phyloP scores from a whole-genome alignment of 2,888 invertebrate species.

The Pyrrhosoma nymphula region DNA sequence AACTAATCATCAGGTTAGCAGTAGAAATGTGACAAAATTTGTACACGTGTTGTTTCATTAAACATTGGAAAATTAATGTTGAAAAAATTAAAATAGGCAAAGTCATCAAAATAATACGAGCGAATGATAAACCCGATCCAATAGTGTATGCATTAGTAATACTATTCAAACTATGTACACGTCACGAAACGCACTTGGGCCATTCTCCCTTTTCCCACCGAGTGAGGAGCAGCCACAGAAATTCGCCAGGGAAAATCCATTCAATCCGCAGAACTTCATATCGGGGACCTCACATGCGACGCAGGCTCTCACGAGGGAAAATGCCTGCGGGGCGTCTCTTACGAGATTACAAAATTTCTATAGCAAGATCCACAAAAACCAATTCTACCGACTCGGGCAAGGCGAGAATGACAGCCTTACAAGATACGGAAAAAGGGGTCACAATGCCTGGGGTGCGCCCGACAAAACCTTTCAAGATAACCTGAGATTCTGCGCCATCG shows the following conservation, averaged over 20 bases:
- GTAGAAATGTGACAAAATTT: too few relatives aligned
- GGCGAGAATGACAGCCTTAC: background rate
- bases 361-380: background rate
- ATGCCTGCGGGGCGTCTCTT: background rate
- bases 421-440: background rate
- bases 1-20: too few relatives aligned
- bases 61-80: too few relatives aligned
- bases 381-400: background rate
- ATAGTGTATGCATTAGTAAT: too few relatives aligned
- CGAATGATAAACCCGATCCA: too few relatives aligned
- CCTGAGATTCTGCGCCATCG: background rate
- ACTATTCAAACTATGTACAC: too few relatives aligned
- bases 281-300: background rate
- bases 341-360: slow-evolving; percentile 30
- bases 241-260: background rate
- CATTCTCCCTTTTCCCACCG: too few relatives aligned
- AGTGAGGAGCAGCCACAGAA: background rate
- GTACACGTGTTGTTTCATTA: too few relatives aligned
- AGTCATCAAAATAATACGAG: too few relatives aligned
- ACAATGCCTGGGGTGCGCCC: background rate
- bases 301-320: background rate
- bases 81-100: too few relatives aligned
- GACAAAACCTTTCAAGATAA: background rate
- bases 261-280: background rate
- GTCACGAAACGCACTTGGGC: too few relatives aligned